Conservation (phyloP, 2,888 invertebrate species). For the Periphyllus acericola region DNA sequence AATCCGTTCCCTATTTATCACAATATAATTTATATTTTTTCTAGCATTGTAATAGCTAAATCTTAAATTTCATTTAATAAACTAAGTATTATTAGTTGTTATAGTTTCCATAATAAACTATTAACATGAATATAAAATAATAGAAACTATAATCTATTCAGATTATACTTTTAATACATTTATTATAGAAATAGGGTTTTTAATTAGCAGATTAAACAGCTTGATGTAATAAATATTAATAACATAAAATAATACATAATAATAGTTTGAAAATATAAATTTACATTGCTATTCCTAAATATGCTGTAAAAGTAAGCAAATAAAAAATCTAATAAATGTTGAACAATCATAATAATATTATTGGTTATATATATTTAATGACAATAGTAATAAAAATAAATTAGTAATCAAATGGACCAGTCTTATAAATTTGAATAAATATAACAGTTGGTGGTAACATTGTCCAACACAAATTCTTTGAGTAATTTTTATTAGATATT, state of each 20-base stretch:
- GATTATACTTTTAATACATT: background rate
- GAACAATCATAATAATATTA: background rate
- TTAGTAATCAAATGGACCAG: conserved; percentile 33
- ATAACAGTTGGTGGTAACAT: conserved; percentile 33
- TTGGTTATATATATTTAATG: background rate
- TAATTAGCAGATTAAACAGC: background rate
- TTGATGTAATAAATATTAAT: background rate
- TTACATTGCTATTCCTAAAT: background rate
- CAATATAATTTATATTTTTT: too few species aligned
- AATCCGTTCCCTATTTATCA: too few species aligned
- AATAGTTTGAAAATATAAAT: background rate
- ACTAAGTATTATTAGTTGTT: too few species aligned
- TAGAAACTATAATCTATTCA: too few species aligned
- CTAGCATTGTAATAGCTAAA: too few species aligned
- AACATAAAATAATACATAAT: background rate
- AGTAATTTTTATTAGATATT: background rate
- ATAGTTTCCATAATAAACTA: too few species aligned
- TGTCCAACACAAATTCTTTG: background rate
- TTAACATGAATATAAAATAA: too few species aligned
- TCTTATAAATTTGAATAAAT: conserved; percentile 32
- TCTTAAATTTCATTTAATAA: too few species aligned
- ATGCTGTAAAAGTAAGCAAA: background rate
- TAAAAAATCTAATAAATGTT: background rate
- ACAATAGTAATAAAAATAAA: conserved; percentile 12
- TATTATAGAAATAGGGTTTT: background rate